A percentile compares a stretch with the other conserved stretches of the same genome.
Conservation (phyloP, 2,113 vertebrate species). For the Urocolius indicus region DNA sequence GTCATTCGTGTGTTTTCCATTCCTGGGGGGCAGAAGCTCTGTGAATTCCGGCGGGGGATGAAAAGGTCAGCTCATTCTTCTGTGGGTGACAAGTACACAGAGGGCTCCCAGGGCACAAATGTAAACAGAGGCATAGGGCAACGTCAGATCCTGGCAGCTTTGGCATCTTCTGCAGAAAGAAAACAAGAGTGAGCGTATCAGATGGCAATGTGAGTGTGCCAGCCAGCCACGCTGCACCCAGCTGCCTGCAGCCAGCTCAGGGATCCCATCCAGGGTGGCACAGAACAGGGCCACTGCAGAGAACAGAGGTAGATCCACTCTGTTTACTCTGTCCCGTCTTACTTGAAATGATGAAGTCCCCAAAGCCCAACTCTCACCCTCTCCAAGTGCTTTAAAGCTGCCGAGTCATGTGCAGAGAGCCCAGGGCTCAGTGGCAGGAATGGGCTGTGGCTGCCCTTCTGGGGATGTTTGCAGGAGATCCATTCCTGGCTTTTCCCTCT, state of each 20-base stretch:
- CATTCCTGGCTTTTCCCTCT: neutral
- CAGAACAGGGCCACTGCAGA: neutral
- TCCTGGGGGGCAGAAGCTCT: slow-evolving; percentile 90
- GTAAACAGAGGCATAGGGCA: slow-evolving; percentile 20
- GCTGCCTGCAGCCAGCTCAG: neutral
- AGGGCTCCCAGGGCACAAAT: neutral
- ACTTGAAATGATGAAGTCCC: neutral
- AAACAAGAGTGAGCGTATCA: neutral
- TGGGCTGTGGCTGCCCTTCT: neutral
- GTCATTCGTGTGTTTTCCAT: slow-evolving; percentile 94
- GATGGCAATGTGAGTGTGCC: slow-evolving; percentile 23
- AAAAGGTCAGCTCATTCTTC: slow-evolving; percentile 84
- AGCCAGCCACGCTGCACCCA: neutral
- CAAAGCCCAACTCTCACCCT: neutral
- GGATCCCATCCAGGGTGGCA: neutral
- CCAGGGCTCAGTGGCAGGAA: neutral
- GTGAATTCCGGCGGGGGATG: slow-evolving; percentile 94
- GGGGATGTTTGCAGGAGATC: neutral
- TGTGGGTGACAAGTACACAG: neutral
- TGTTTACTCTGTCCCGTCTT: neutral
- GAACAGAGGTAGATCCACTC: neutral
- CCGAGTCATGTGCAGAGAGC: neutral
- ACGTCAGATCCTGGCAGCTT: slow-evolving; percentile 49
- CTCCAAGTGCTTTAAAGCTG: neutral
- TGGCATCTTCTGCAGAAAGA: slow-evolving; percentile 51